Percentiles rank a stretch among this genome's conserved stretches.
Evolutionary conservation across 2,113 vertebrate genomes (phyloP).

Genomic region (Chaetura pelagica): DNA sequence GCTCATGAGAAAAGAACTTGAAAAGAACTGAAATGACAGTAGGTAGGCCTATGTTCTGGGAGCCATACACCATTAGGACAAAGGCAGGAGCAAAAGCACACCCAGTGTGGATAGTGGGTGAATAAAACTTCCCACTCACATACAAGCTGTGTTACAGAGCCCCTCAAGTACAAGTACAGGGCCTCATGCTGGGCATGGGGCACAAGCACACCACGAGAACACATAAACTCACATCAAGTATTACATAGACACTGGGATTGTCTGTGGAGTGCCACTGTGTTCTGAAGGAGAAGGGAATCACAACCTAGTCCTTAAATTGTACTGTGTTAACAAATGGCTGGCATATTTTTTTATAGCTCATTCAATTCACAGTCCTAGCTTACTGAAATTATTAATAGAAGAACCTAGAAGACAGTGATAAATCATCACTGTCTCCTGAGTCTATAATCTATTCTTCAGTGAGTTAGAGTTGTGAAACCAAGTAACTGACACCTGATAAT

Average conservation of each 20-base stretch:
- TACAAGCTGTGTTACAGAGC: neutral
- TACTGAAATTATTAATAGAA: neutral
- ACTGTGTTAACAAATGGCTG: neutral
- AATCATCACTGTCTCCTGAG: neutral
- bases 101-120: rapidly evolving
- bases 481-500: neutral
- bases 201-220: neutral
- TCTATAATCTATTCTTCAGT: neutral
- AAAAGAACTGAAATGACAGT: neutral
- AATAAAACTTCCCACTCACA: rapidly evolving
- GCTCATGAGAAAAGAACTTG: neutral
- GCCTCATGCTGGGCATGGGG: neutral
- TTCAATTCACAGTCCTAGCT: neutral
- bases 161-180: rapidly evolving
- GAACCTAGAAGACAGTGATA: neutral
- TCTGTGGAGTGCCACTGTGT: neutral
- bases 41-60: too few species aligned
- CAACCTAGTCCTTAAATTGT: neutral
- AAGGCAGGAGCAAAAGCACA: neutral
- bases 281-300: neutral
- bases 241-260: rapidly evolving
- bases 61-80: neutral
- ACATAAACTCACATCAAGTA: neutral
- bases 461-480: neutral
- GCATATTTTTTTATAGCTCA: neutral